Base-by-base conservation (phyloP, 1,140 invertebrate species). In the Pachyrhynchus sulphureomaculatus region DNA sequence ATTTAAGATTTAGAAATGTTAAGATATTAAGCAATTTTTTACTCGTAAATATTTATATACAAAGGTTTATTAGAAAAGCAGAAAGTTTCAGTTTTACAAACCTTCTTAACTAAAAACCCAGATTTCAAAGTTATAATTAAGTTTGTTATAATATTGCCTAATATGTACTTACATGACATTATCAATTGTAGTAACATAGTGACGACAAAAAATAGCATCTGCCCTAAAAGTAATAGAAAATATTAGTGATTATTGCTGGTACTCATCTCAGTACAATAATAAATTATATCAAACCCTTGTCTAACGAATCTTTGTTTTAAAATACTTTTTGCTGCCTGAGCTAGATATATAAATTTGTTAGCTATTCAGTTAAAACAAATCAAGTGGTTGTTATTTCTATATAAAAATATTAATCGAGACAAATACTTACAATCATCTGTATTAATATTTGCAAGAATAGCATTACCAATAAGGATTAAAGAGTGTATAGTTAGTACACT, bases 361-460 rank as follows among this genome's bases (percentile, higher is more conserved):
- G 5, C 12, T 6, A 12, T 6, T 32, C 12, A 32, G 5, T 32
- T 5, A 32, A 32, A 32, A 32, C 20, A 10, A 18, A 47, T 26
- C 4, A 6, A 8, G 13, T 10, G 10, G 8, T 18, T 18, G 4
- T 47, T 21, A 47, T 17, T n/a, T n/a, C n/a, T n/a, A n/a, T n/a
- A n/a, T n/a, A n/a, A n/a, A n/a, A n/a, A n/a, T n/a, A n/a, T n/a
- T n/a, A n/a, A n/a, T n/a, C n/a, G n/a, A n/a, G n/a, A n/a, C n/a
- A n/a, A n/a, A n/a, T 60, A 64, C 51, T 61, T 52, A 61, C 63
- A 65, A 13, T 37, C 24, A 54, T 65, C 63, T n/a, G 63, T 65
- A 44, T 65, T 37, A 20, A 65, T 24, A 21, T 55, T 55, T 18
- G 51, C 44, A 32, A 65, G 49, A 21, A 49, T 24, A 5, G 49